Conservation (phyloP, 2,113 vertebrate species). For the Aptenodytes forsteri region DNA sequence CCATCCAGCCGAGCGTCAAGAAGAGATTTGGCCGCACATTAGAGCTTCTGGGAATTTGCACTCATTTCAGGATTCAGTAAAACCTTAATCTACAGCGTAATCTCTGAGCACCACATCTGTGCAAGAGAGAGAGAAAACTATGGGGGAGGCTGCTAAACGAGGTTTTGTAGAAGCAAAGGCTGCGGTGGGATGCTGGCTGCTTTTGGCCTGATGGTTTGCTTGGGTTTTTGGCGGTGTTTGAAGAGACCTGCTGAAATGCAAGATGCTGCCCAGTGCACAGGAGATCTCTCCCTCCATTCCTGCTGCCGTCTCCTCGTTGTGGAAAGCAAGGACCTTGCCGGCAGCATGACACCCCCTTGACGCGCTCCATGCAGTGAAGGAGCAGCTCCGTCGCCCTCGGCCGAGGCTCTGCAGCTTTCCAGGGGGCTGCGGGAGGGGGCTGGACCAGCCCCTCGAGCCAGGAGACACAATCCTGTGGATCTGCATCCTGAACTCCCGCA, state of each 20-base stretch:
- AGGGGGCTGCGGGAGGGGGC: neutral
- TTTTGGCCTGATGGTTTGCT: neutral
- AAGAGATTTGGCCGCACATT: neutral
- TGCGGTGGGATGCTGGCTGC: neutral
- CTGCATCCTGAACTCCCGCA: rapidly evolving
- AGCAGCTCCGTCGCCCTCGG: neutral
- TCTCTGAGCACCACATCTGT: conserved; percentile 55
- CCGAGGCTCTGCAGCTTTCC: neutral
- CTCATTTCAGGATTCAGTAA: conserved; percentile 48
- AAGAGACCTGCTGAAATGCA: neutral
- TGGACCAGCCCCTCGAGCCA: neutral
- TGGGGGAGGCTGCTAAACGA: neutral
- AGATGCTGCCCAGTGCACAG: rapidly evolving
- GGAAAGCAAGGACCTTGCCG: neutral
- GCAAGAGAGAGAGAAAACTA: neutral
- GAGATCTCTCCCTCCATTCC: neutral
- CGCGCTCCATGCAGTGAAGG: neutral
- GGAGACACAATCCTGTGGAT: neutral
- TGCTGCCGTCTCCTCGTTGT: neutral
- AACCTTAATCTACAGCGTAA: conserved; percentile 62
- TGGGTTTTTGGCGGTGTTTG: neutral
- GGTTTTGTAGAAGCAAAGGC: neutral
- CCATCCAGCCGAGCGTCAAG: neutral
- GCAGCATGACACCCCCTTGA: too few relatives aligned
- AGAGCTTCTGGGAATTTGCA: conserved; percentile 31